phyloP scores from a whole-genome alignment of 2,113 vertebrate genomes.

The Phrynosoma blainvillii region DNA sequence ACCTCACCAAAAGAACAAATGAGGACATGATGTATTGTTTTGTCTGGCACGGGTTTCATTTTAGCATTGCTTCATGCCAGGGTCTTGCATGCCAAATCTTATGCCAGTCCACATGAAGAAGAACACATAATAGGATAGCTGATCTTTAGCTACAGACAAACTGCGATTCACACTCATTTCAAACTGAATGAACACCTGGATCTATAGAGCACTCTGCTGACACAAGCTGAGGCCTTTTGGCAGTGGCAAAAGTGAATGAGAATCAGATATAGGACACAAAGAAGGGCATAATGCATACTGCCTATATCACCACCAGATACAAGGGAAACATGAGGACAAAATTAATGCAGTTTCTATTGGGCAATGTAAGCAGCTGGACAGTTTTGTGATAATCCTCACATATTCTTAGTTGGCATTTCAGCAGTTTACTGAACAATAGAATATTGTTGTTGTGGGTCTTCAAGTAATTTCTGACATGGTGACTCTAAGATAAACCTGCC shows the following conservation, averaged over 20 bases:
- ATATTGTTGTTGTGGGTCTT: not conserved
- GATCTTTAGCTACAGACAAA: conserved; percentile 38
- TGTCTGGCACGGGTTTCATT: conserved; percentile 32
- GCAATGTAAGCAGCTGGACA: conserved; percentile 18
- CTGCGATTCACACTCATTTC: conserved; percentile 40
- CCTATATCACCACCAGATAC: no score
- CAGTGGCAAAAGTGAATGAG: not conserved
- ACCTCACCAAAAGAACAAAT: conserved; percentile 47
- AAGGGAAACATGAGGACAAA: not conserved
- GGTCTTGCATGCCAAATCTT: conserved; percentile 46
- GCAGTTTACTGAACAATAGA: conserved; percentile 18
- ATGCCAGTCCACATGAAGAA: conserved; percentile 54
- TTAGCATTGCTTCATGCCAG: conserved; percentile 37
- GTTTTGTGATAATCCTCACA: conserved; percentile 39
- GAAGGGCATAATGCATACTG: not conserved
- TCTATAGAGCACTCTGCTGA: not conserved
- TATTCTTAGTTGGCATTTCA: conserved; percentile 10
- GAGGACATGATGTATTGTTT: conserved; percentile 42
- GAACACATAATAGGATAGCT: conserved; percentile 55
- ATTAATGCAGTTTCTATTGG: not conserved
- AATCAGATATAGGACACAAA: not conserved
- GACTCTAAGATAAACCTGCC: no score
- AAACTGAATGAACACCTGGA: conserved; percentile 28
- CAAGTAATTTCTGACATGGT: no score
- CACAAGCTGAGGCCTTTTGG: not conserved